These are phyloP conservation scores for Drosophila prosaltans DNA, from an alignment of 1,140 invertebrate genomes.

Conservation along the genomic window DNA sequence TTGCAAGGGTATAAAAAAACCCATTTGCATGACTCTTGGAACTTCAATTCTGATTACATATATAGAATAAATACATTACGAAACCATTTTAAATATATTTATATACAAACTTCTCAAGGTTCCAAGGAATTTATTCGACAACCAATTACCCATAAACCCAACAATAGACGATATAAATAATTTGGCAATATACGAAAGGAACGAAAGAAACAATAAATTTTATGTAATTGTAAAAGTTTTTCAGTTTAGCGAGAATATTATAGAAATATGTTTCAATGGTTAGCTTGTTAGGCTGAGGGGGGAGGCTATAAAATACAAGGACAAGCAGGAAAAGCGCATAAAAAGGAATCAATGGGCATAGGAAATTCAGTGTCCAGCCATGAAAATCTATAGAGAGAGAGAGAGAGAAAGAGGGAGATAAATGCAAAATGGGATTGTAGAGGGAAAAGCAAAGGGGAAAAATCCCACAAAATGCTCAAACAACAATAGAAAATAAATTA, in stretches of 20 bases:
- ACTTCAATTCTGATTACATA: too few species aligned
- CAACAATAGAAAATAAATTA: slow-evolving; percentile 80
- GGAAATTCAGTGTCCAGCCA: neutral
- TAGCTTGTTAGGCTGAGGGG: slow-evolving; percentile 18
- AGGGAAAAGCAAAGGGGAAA: slow-evolving; percentile 40
- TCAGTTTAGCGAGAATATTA: slow-evolving; percentile 77
- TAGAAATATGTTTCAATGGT: slow-evolving; percentile 65
- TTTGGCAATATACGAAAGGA: slow-evolving; percentile 37
- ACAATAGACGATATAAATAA: slow-evolving; percentile 60
- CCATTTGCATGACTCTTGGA: too few species aligned
- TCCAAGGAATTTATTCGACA: slow-evolving; percentile 6
- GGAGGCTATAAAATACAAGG: slow-evolving; percentile 43
- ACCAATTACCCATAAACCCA: slow-evolving; percentile 25
- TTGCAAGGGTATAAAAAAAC: too few species aligned
- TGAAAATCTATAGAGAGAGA: neutral
- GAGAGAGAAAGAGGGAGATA: too few species aligned
- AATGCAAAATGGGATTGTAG: slow-evolving; percentile 28
- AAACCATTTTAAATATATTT: too few species aligned
- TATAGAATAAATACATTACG: too few species aligned
- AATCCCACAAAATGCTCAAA: slow-evolving; percentile 71
- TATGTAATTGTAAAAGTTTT: slow-evolving; percentile 75
- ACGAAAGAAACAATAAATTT: slow-evolving; percentile 5
- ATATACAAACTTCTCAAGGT: slow-evolving; percentile 4
- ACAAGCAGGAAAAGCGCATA: slow-evolving; percentile 5
- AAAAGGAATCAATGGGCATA: slow-evolving; percentile 4